Evolutionary conservation across 2,113 vertebrate species (phyloP), one percentile per base, ranked within the genome.

Genomic region (Coptodon rendalli): DNA sequence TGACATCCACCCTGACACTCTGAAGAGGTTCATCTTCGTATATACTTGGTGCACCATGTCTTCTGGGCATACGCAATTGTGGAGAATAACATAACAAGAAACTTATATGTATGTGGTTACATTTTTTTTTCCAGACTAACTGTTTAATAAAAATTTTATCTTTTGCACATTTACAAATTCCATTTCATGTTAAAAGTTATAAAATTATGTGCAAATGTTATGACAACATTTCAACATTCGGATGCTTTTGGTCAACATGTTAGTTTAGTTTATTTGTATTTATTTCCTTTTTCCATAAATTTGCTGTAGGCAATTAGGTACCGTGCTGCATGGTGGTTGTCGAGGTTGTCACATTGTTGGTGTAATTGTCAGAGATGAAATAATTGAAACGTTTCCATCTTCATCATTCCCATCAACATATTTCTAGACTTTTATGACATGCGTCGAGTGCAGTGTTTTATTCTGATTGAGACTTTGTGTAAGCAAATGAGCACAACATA

Each of bases 391-490:
- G 76, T 95, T 94, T 95, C 93, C 93, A 90, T 94, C 93, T 92
- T 95, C 95, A 95, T 95, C 94, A 92, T 89, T 87, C 68, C 90
- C 93, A 89, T 94, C 93, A 95, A 92, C 94, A 93, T 83, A 92
- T 94, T 95, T 93, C 91, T 38, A 73, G 91, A 95, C 91, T 93
- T 92, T 93, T 90, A 93, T 93, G 95, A 94, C 92, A 90, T 57
- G 82, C 90, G 68, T 86, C 12, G 84, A 93, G 85, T 81, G 88
- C 36, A 71, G 85, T 66, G 91, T 92, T 93, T 95, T 95, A 95
- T 96, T 96, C 92, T 96, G 92, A 94, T 96, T 94, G 94, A 95
- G 92, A 94, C 90, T 93, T 94, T 95, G 95, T 96, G 93, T 94
- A 92, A 94, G 93, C 94, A 95, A 96, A 96, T 95, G 94, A 96